phyloP scores from a whole-genome alignment of 2,113 vertebrate species.

The Felis chaus region DNA sequence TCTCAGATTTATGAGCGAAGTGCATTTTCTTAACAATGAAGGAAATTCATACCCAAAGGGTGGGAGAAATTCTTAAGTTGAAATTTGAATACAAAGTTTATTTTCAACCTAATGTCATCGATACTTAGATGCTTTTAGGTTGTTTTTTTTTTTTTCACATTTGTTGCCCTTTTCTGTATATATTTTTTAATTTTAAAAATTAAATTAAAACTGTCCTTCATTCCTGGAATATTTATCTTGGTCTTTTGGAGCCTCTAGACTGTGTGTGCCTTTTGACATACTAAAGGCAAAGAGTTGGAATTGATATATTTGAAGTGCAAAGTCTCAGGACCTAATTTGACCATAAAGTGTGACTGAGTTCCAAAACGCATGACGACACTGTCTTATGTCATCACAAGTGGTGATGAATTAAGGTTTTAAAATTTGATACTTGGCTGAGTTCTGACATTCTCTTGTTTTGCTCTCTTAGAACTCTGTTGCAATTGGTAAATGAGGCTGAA shows the following conservation, averaged over 20 bases:
- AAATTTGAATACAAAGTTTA: neutral
- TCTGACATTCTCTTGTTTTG: neutral
- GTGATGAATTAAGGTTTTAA: neutral
- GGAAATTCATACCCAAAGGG: neutral
- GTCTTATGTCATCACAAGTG: neutral
- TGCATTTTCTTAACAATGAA: neutral
- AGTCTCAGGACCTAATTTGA: neutral
- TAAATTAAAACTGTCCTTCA: neutral
- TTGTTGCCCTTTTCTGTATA: neutral
- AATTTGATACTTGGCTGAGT: neutral
- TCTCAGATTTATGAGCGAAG: neutral
- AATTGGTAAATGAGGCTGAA: neutral
- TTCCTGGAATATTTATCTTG: conserved; percentile 4
- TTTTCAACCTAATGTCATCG: neutral
- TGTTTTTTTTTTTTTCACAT: neutral
- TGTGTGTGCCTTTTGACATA: neutral
- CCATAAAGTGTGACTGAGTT: neutral
- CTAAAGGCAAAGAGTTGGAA: neutral
- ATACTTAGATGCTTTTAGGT: neutral
- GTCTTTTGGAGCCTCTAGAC: neutral
- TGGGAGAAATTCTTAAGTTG: neutral
- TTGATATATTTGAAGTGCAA: neutral
- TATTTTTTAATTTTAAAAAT: neutral
- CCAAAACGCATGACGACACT: neutral
- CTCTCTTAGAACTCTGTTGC: neutral